Evolutionary conservation across 2,113 vertebrate genomes (phyloP), one percentile per base, ranked within the genome.

Genomic region (Scalopus aquaticus): DNA sequence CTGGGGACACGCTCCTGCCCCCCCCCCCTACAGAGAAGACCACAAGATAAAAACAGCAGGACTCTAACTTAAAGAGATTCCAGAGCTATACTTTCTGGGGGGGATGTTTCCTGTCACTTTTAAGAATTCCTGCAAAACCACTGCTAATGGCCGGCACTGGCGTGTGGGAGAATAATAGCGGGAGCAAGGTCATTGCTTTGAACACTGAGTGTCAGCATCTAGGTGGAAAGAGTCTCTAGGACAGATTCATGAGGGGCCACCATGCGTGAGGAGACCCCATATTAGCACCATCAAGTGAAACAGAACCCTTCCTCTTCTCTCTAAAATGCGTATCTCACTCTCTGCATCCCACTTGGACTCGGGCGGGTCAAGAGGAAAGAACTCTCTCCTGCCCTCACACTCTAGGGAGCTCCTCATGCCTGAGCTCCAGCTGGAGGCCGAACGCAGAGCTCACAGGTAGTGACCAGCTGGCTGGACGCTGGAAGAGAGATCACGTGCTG

Each of bases 361-460:
- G 30, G 20, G n/a, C 3, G 17, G 35, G 35, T 2, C 5, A 13
- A 17, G n/a, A 82, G 44, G 67, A 22, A 74, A 67, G 30, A 74
- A 37, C 15, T 15, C 22, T 19, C 10, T 58, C 32, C n/a, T 26
- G n/a, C 13, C 56, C 56, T 70, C 37, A 28, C 16, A 11, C 22
- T 39, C 16, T 24, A 22, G 5, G 20, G 58, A 84, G 54, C 17
- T 60, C 35, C 58, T 42, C 20, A 6, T 16, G 30, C 17, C 58
- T 0, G 0, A 1, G 0, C 22, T 83, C 58, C 39, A 56, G 0
- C 2, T 12, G 35, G 9, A 20, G 37, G 13, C 22, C 22, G 32
- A 67, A 62, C 15, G 24, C 1, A 17, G 0, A 44, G 72, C 35
- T 83, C 49, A 3, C 2, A 5, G 8, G 17, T 17, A 49, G 10